Base-by-base conservation (phyloP, 1,140 invertebrate genomes). In the Drosophila navojoa region DNA sequence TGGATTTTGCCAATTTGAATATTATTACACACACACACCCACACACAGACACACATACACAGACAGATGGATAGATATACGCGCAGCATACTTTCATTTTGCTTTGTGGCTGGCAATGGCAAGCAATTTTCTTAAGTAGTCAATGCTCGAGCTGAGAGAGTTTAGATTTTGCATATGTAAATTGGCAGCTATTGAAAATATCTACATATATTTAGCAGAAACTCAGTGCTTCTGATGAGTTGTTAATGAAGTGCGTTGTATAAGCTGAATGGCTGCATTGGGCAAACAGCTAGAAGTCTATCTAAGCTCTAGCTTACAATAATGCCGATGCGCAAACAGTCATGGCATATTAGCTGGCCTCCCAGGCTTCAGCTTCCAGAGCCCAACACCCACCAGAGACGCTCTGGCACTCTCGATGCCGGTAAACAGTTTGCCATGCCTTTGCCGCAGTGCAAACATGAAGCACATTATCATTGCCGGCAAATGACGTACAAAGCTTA, bases 1-100 rank as follows among this genome's bases (percentile, higher is more conserved):
- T 89, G 84, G 85, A 87, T 87, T 90, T 87, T 85, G 70, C 52
- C 84, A 90, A 87, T 90, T 89, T 89, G 84, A 89, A 87, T 87
- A 90, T 90, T 82, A 87, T 89, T 87, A 90, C 84, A 87, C 71
- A 77, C 73, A 76, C 63, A 79, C 59, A 70, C 45, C 76, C 62
- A 63, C 73, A 79, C 29, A 72, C 47, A 40, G 10, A 87, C 47
- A 60, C 0, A 72, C 47, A 40, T 13, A 87, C 47, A 60, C 0
- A 73, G 10, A 44, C 6, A 54, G 13, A 52, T 10, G 2, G 10
- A 38, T 7, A 38, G 3, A n/a, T 45, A 16, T 9, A 22, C 6
- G 5, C 10, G 16, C 11, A 53, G 19, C 50, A 81, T 69, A 77
- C 77, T 74, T 81, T 81, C 68, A 62, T 67, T 60, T 63, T 63